A percentile compares a stretch with the other conserved stretches of the same genome.
Conservation (phyloP, 2,113 vertebrate genomes). For the Strigops habroptila region DNA sequence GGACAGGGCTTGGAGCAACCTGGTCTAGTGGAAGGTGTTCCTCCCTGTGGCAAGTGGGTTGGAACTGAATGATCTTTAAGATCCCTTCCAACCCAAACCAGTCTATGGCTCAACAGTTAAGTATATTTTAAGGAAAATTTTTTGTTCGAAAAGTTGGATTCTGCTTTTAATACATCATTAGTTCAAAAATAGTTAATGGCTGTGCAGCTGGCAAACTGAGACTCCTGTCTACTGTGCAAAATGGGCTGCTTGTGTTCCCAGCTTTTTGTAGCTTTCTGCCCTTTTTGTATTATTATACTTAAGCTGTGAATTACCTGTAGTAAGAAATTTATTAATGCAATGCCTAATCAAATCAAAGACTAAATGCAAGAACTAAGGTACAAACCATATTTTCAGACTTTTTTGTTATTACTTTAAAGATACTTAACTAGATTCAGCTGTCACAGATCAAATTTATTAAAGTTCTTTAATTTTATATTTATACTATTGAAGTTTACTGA, state of each 20-base stretch:
- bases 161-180: not conserved
- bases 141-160: not conserved
- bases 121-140: not conserved
- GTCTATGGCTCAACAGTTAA: not conserved
- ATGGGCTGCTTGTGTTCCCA: not conserved
- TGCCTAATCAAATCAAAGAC: not conserved
- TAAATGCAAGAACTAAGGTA: not conserved
- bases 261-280: not conserved
- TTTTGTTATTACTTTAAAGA: not conserved
- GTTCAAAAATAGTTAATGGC: not conserved
- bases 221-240: not conserved
- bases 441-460: not conserved
- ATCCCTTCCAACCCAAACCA: too few species aligned
- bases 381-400: not conserved
- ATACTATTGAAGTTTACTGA: not conserved
- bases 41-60: not conserved
- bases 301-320: not conserved
- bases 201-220: not conserved
- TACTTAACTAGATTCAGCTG: not conserved
- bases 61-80: not conserved
- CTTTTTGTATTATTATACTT: not conserved
- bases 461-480: not conserved
- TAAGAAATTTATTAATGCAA: not conserved
- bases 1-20: not conserved
- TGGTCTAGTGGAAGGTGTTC: not conserved